Evolutionary conservation across 2,797 vertebrate species (phyloP).

Genomic region (Sebastes minor): DNA sequence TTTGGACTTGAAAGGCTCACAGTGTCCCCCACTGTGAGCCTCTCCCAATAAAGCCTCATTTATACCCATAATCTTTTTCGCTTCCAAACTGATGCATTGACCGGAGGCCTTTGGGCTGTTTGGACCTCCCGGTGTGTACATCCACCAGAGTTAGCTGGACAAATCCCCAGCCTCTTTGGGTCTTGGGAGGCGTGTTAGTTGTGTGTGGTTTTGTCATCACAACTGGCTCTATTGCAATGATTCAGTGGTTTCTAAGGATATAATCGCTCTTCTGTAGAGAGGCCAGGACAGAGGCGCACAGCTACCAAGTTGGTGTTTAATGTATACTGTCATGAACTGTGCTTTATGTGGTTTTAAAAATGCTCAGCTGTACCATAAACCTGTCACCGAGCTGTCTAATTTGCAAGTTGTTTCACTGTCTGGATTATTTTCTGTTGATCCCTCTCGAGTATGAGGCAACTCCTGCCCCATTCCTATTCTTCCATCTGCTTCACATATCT

Average conservation of each 20-base stretch:
- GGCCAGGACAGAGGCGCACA: background rate
- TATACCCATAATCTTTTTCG: constrained; percentile 20
- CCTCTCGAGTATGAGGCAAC: background rate
- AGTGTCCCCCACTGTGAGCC: background rate
- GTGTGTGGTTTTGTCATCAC: background rate
- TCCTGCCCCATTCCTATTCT: background rate
- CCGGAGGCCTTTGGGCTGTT: constrained; percentile 13
- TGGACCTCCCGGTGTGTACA: background rate
- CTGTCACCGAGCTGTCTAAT: background rate
- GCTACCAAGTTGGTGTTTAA: background rate
- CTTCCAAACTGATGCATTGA: constrained; percentile 11
- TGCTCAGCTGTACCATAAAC: background rate
- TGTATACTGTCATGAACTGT: background rate
- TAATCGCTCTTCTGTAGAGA: background rate
- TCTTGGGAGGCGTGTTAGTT: background rate
- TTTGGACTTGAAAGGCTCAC: constrained; percentile 25
- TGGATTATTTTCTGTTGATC: background rate
- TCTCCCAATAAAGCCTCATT: constrained; percentile 6
- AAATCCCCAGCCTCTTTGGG: background rate
- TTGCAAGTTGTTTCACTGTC: background rate
- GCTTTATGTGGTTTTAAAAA: background rate
- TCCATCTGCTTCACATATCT: background rate
- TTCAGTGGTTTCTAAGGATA: background rate
- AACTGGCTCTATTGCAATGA: background rate
- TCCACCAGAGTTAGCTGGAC: constrained; percentile 3